phyloP scores from a whole-genome alignment of 2,888 invertebrate genomes.

The Lasioglossum villosulum region DNA sequence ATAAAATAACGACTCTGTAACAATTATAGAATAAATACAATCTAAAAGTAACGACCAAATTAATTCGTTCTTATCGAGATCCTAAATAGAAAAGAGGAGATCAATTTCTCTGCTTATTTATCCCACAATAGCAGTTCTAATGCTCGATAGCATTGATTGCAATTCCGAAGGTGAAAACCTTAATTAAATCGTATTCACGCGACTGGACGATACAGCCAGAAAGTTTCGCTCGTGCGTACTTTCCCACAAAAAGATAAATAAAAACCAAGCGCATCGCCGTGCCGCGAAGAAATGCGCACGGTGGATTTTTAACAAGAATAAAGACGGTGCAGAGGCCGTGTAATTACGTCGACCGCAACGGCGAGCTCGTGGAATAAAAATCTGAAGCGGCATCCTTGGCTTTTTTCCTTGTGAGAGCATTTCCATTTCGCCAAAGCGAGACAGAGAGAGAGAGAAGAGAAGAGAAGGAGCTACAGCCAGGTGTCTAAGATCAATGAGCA shows the following conservation, averaged over 20 bases:
- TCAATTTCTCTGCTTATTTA: too few relatives aligned
- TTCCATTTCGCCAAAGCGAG: neutral
- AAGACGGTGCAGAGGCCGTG: neutral
- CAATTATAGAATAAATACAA: too few relatives aligned
- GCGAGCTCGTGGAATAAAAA: slow-evolving; percentile 12
- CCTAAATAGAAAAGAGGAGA: too few relatives aligned
- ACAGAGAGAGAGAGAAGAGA: neutral
- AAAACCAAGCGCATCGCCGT: neutral
- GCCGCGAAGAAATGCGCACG: neutral
- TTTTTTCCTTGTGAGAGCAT: slow-evolving; percentile 28
- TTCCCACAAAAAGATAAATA: neutral
- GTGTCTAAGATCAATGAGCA: slow-evolving; percentile 54
- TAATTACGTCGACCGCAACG: slow-evolving; percentile 1
- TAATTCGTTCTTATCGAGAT: too few relatives aligned
- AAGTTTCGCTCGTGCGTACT: neutral
- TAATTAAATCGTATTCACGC: neutral
- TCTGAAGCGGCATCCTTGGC: slow-evolving; percentile 31
- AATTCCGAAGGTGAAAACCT: neutral
- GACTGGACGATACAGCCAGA: neutral
- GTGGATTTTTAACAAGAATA: neutral
- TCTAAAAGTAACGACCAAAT: too few relatives aligned
- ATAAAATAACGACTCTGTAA: too few relatives aligned
- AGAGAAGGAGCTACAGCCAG: neutral
- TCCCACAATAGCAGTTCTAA: too few relatives aligned
- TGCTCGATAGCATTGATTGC: too few relatives aligned